phyloP scores from a whole-genome alignment of 2,888 invertebrate genomes.

The Melanostoma mellinum region DNA sequence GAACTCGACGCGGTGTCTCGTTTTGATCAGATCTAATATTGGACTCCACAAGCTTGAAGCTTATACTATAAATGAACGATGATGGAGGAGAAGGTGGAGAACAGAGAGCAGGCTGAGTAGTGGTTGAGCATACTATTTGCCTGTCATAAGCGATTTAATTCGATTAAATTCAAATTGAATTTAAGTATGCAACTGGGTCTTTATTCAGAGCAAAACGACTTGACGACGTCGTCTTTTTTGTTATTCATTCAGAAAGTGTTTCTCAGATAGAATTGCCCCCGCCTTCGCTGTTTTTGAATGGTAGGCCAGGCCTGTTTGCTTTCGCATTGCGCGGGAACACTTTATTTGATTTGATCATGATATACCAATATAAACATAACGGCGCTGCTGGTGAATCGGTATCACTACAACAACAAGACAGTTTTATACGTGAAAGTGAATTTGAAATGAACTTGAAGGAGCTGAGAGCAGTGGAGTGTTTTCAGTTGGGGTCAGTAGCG shows the following conservation, averaged over 20 bases:
- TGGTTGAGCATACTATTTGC: background rate
- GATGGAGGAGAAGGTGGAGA: background rate
- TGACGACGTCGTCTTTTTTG: slow-evolving; percentile 24
- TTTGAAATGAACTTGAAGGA: slow-evolving; percentile 59
- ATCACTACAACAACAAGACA: slow-evolving; percentile 26
- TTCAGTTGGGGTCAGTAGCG: background rate
- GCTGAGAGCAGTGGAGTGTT: slow-evolving; percentile 34
- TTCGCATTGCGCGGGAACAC: slow-evolving; percentile 3
- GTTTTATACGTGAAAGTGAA: slow-evolving; percentile 60
- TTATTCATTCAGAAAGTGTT: slow-evolving; percentile 63
- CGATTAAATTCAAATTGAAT: slow-evolving; percentile 65
- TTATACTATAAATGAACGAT: background rate
- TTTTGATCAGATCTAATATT: slow-evolving; percentile 42
- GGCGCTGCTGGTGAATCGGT: slow-evolving; percentile 5
- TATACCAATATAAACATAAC: slow-evolving; percentile 16
- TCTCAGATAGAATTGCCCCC: slow-evolving; percentile 39
- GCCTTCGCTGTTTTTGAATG: background rate
- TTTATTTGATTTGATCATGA: slow-evolving; percentile 28
- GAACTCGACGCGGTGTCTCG: slow-evolving; percentile 57
- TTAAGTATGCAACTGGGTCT: slow-evolving; percentile 66
- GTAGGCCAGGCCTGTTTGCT: no score
- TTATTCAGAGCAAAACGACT: slow-evolving; percentile 3
- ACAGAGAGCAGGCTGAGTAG: background rate
- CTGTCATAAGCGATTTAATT: slow-evolving; percentile 65
- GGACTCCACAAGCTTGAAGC: background rate